Base-by-base conservation (phyloP, 2,888 invertebrate genomes). In the Hipparchia sbordonii region DNA sequence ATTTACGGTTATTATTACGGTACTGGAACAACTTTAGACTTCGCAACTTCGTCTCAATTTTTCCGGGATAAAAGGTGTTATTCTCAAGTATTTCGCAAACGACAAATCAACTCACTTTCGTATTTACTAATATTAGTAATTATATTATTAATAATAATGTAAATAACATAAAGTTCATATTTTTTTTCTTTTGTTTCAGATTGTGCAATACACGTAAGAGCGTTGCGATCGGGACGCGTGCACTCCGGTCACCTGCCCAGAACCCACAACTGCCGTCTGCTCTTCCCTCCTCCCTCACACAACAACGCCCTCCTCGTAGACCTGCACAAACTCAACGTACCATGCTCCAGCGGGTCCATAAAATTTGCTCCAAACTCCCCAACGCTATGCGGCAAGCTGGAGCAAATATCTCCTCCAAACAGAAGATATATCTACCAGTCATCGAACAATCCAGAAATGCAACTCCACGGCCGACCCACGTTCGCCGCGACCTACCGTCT, bases 281-380 rank as follows among this genome's bases (percentile, higher is more conserved):
- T 94, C 82, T 92, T 95, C 80, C 95, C 95, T 3, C 80, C 87
- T 23, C 86, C 89, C 1, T 74, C 89, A 1, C 84, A 88, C 52
- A 85, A 86, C 77, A 92, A 93, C 83, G 96, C 96, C 77, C 88
- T 96, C 72, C 95, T 96, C 68, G 84, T 96, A 33, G 95, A 96
- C 80, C 91, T 97, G 2, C 94, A 94, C 80, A 95, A 96, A 72
- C 93, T 96, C 71, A 96, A 96, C 91, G 95, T 96, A 60, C 96
- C 96, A 61, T 97, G 96, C 87, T 86, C 94, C 71, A 90, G 87
- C 56, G 95, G 95, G 60, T 95, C 94, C 85, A 87, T 96, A 66
- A 94, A 95, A 77, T 95, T 96, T 83, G 88, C 93, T 59, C 91
- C 94, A 62, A 94, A 92, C 74, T 84, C 93, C 33, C 89, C 92